Evolutionary conservation across 2,797 vertebrate species (phyloP).

Genomic region (Discoglossus pictus): DNA sequence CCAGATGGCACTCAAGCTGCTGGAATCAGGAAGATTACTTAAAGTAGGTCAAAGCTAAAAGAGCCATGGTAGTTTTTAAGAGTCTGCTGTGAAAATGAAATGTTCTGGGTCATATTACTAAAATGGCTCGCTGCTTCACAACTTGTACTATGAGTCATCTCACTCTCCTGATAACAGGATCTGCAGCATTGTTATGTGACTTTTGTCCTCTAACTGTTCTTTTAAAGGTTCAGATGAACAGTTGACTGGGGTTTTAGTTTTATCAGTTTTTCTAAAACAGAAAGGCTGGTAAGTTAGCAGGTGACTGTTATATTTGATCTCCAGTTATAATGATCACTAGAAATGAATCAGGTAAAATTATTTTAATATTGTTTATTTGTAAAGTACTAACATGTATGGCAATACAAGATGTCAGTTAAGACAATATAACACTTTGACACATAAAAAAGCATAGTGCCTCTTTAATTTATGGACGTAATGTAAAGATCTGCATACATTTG

Average conservation of each 20-base stretch:
- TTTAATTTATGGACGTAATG: no score
- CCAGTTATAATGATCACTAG: no score
- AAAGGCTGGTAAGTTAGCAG: no score
- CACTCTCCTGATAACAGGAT: constrained; percentile 27
- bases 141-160: constrained; percentile 35
- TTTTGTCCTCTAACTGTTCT: constrained; percentile 32
- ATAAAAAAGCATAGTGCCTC: no score
- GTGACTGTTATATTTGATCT: no score
- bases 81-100: constrained; percentile 37
- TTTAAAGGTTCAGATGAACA: background rate
- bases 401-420: no score
- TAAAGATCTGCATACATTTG: no score
- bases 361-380: no score
- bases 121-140: constrained; percentile 33
- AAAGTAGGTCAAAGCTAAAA: constrained; percentile 44
- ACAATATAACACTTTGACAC: no score
- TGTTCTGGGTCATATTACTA: constrained; percentile 48
- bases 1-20: constrained; percentile 37
- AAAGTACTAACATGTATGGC: no score
- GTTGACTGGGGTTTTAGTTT: background rate
- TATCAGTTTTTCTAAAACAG: background rate
- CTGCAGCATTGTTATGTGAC: constrained; percentile 1
- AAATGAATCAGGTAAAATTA: no score
- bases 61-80: constrained; percentile 28
- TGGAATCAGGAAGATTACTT: constrained; percentile 46